These are phyloP conservation scores for Syrista parreyssii DNA, from an alignment of 2,888 invertebrate species.

Conservation along the genomic window DNA sequence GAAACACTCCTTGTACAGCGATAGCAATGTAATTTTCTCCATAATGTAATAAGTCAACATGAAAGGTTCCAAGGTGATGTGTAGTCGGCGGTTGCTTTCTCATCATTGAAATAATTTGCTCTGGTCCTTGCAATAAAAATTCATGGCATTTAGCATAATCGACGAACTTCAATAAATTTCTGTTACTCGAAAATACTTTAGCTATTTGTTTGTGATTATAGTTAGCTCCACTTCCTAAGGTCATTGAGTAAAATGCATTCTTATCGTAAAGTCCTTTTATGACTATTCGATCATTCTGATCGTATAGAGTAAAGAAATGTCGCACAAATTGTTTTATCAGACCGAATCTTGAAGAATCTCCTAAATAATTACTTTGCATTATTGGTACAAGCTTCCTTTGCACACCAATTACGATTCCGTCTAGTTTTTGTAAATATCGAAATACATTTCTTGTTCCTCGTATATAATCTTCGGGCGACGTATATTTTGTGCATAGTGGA, in stretches of 20 bases:
- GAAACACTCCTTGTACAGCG: constrained; percentile 56
- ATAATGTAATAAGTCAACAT: constrained; percentile 53
- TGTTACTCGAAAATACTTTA: constrained; percentile 51
- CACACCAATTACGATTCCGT: constrained; percentile 53
- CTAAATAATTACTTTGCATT: constrained; percentile 46
- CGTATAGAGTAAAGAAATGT: constrained; percentile 59
- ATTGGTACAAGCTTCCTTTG: constrained; percentile 48
- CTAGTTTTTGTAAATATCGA: constrained; percentile 55
- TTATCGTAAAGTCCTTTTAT: constrained; percentile 59
- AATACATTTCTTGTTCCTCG: constrained; percentile 50
- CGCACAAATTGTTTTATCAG: constrained; percentile 57
- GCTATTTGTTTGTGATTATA: constrained; percentile 54
- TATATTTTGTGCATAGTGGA: constrained; percentile 53
- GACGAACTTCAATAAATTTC: constrained; percentile 60
- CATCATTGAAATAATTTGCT: constrained; percentile 54
- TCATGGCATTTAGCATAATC: constrained; percentile 62
- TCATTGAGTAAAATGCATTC: constrained; percentile 59
- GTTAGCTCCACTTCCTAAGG: constrained; percentile 50
- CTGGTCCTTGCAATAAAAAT: constrained; percentile 56
- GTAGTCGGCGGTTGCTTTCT: constrained; percentile 53
- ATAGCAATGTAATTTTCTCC: constrained; percentile 45
- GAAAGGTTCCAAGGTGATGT: constrained; percentile 52
- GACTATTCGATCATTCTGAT: constrained; percentile 56
- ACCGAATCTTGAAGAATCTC: constrained; percentile 41
- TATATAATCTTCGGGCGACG: constrained; percentile 51